Evolutionary conservation across 2,797 vertebrate species (phyloP), one percentile per base, ranked within the genome.

Genomic region (Ptychobarbus kaznakovi): DNA sequence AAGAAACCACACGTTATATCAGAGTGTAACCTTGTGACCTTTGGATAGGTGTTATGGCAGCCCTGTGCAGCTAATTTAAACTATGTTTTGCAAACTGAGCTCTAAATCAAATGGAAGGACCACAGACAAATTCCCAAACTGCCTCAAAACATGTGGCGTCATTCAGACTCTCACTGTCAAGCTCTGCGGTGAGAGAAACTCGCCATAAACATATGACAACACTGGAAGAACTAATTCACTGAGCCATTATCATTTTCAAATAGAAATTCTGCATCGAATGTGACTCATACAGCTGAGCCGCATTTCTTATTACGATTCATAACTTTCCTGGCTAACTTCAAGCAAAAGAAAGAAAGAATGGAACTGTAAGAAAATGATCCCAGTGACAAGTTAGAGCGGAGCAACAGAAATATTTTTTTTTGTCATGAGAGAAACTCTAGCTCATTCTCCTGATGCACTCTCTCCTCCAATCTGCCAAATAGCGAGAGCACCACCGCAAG

Each of bases 371-470:
- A 87, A 87, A 87, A 82, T 44, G 81, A 75, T 63, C 70, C 83
- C 77, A 87, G 75, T 90, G 84, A 91, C 91, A 90, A 89, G 90
- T 91, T 87, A 85, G 78, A 90, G 77, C 20, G 70, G 89, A 91
- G 90, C 28, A 12, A 88, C 84, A 82, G 87, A 92, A 80, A 89
- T 92, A 94, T 95, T 92, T 93, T 92, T 90, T 93, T 93, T 94
- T 94, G 93, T 95, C 92, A 94, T 94, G 92, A 92, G 91, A 94
- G 92, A 92, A 93, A 91, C 90, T 91, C 92, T 84, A 94, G 92
- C 87, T 90, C 88, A 61, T 90, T 89, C 86, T 93, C 94, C 93
- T 94, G 92, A 93, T 95, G 92, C 94, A 68, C 93, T 94, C 92
- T 94, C 92, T 84, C 92, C 89, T 91, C 87, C 88, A 92, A 94